Evolutionary conservation across 2,888 invertebrate genomes (phyloP), one percentile per base, ranked within the genome.

Genomic region (Mamestra brassicae): DNA sequence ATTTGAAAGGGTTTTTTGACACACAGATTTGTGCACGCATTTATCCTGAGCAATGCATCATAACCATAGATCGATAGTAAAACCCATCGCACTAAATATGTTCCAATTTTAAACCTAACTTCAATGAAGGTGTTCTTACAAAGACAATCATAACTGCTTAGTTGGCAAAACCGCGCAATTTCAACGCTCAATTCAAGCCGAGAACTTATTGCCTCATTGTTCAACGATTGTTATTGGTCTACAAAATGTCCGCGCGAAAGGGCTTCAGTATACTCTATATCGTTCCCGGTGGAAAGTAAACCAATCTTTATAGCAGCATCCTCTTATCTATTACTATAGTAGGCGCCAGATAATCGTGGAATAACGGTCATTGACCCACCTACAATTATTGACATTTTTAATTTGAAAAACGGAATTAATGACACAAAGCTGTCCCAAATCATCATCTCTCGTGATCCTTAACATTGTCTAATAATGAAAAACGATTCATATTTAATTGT

Each of bases 191-290:
- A 13, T 50, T 68, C 8, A 47, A 63, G 11, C 36, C 15, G 13
- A 45, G 13, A 15, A 50, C 47, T 71, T 64, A 76, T 64, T 54
- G 60, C 54, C 2, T 8, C 15, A 15, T 26, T 13, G 36, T 55
- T 50, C 45, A 38, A 10, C 17, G 2, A 50, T 69, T 45, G 7
- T 50, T 65, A 17, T 6, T 11, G 13, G 34, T 36, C 2, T 17
- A 4, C 26, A 54, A 62, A 70, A 60, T 60, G 2, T 26, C 8
- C 2, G 15, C n/a, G n/a, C 7, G 26, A 38, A 4, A 45, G 2
- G 26, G 26, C 26, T 26, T 26, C 13, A 57, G 15, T 6, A 52
- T 69, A 7, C 6, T 6, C 4, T 34, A 13, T 26, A n/a, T 38
- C 50, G 15, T 42, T 34, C 5, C 2, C 4, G 3, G 26, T 34